phyloP scores from a whole-genome alignment of 2,888 invertebrate genomes.

The Dasysyrphus albostriatus region DNA sequence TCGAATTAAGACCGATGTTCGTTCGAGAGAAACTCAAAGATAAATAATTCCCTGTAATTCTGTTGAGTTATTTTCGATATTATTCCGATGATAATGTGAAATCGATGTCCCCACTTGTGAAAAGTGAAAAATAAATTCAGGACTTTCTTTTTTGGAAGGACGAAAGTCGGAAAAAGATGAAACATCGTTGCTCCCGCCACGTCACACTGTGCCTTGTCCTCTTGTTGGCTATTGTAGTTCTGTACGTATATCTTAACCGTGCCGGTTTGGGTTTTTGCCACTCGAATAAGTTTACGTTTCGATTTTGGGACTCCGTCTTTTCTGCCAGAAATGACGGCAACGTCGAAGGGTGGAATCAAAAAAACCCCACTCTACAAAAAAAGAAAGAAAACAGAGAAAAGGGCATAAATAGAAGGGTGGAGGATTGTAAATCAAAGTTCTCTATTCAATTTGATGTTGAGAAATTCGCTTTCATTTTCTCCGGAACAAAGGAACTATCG shows the following conservation, averaged over 20 bases:
- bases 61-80: slow-evolving; percentile 74
- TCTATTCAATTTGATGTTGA: slow-evolving; percentile 74
- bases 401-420: slow-evolving; percentile 44
- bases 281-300: slow-evolving; percentile 69
- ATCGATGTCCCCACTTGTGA: slow-evolving; percentile 73
- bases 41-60: slow-evolving; percentile 73
- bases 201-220: neutral
- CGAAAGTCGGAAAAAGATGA: neutral
- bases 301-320: slow-evolving; percentile 57
- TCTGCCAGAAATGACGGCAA: slow-evolving; percentile 20
- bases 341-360: slow-evolving; percentile 36
- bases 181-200: neutral
- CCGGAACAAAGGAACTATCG: slow-evolving; percentile 72
- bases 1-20: slow-evolving; percentile 68
- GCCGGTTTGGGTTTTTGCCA: slow-evolving; percentile 58
- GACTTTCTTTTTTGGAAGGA: neutral
- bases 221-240: slow-evolving; percentile 1
- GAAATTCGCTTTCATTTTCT: slow-evolving; percentile 74
- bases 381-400: slow-evolving; percentile 9
- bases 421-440: slow-evolving; percentile 74
- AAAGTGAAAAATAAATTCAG: slow-evolving; percentile 64
- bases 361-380: neutral
- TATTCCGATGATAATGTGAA: slow-evolving; percentile 72
- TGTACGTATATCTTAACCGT: slow-evolving; percentile 4
- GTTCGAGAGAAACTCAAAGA: slow-evolving; percentile 65